Evolutionary conservation across 1,140 invertebrate species (phyloP), one percentile per base, ranked within the genome.

Genomic region (Saccostrea glomerata): DNA sequence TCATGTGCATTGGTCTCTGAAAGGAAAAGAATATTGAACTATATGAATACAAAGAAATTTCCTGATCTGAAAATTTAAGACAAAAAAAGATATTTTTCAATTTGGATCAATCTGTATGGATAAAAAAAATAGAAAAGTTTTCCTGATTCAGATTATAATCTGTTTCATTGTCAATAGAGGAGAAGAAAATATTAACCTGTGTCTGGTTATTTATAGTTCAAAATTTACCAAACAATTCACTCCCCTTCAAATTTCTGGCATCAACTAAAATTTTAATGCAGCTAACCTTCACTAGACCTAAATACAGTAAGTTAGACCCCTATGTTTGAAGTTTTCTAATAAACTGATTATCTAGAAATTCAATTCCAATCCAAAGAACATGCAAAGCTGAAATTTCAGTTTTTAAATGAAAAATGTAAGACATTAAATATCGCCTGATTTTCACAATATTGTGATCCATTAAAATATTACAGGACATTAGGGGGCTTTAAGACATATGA

Each of bases 1-100:
- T 91, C 89, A 89, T 91, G 91, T 13, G 30, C 66, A 90, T 94
- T 94, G 11, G 91, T 89, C 87, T 94, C 93, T 94, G 92, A 77
- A 92, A 84, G 20, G 40, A 56, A 55, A 84, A 54, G 56, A 88
- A 90, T 58, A 58, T 82, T 63, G n/a, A 63, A 12, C 73, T 66
- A 9, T 56, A 12, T 20, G 40, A 11, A 63, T 20, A 63, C 13
- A 60, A 58, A 55, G 13, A 47, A 20, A 63, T 63, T 63, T 20
- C n/a, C 1, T 20, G 0, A 63, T 20, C 17, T 20, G 17, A 63
- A 11, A 60, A 60, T 13, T 63, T 63, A 20, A 20, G 58, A 0
- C n/a, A 63, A n/a, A 63, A 6, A 63, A 63, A 17, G 17, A 15
- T 63, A 63, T 63, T 6, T 20, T n/a, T n/a, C n/a, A n/a, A n/a